Base-by-base conservation (phyloP, 1,140 invertebrate genomes). In the Sesamia nonagrioides region DNA sequence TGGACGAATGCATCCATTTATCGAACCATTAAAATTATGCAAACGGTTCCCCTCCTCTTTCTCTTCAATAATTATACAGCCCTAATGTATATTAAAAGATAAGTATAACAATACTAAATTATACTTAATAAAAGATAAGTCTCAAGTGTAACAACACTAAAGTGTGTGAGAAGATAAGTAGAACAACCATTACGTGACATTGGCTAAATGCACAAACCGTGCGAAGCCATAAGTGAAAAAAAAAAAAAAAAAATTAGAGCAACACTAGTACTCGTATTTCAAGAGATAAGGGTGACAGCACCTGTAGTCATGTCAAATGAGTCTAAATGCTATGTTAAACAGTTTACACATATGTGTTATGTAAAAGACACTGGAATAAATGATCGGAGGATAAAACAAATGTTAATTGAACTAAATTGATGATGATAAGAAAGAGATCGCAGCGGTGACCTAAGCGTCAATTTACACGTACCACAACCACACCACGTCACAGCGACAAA, bases 21-120 rank as follows among this genome's bases (percentile, higher is more conserved):
- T 42, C 8, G 11, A 42, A 3, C 61, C 37, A 66, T 66, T 66
- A 66, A 66, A 40, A 42, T 66, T 66, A 66, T 66, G 61, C 61
- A 21, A 66, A 66, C 61, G 37, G 61, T 18, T 17, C 17, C 42
- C 17, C 17, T 9, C 61, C 37, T 42, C 37, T 66, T 42, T 66
- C 61, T 66, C 42, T 21, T 7, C 33, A 1, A 35, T 61, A 37
- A 42, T 45, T 40, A 66, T 13, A 58, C 61, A 42, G 5, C 33
- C 37, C 37, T 33, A 50, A 42, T 58, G 17, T 72, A 72, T 21
- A 4, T 66, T 17, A 13, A 66, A 66, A 66, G 37, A 66, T 66
- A 66, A 66, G 7, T 21, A 42, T 18, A 66, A 66, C 35, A 66
- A 42, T 17, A 61, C 58, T 37, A 37, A 21, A 58, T 11, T 60